Evolutionary conservation across 2,113 vertebrate genomes (phyloP).

Genomic region (Onychostruthus taczanowskii): DNA sequence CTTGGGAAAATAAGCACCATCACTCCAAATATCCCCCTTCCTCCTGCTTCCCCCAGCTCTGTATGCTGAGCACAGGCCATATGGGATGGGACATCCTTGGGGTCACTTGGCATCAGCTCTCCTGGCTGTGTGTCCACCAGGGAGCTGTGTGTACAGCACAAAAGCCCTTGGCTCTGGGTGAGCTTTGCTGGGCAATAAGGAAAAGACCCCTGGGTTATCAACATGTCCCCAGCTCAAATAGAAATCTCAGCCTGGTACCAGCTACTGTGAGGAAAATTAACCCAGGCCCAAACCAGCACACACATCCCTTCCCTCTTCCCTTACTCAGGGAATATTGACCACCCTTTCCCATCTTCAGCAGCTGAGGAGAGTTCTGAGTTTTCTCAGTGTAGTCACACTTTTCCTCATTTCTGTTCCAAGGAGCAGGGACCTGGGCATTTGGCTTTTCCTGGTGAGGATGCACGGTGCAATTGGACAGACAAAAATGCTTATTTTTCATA

Average conservation of each 20-base stretch:
- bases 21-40: neutral
- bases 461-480: neutral
- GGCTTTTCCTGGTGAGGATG: accelerated
- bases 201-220: neutral
- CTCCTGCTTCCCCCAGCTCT: neutral
- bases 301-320: neutral
- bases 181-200: neutral
- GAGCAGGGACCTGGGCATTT: neutral
- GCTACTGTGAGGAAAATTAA: neutral
- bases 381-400: neutral
- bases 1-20: neutral
- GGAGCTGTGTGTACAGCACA: neutral
- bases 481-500: neutral
- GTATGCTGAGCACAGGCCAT: neutral
- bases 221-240: accelerated
- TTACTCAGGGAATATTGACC: neutral
- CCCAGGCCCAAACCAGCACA: neutral
- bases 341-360: neutral
- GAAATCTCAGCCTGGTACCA: neutral
- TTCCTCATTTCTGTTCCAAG: neutral
- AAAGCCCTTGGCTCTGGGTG: neutral
- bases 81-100: neutral
- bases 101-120: neutral
- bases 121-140: neutral
- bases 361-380: neutral